Conservation (phyloP, 2,113 vertebrate species). For the Boleophthalmus pectinirostris region DNA sequence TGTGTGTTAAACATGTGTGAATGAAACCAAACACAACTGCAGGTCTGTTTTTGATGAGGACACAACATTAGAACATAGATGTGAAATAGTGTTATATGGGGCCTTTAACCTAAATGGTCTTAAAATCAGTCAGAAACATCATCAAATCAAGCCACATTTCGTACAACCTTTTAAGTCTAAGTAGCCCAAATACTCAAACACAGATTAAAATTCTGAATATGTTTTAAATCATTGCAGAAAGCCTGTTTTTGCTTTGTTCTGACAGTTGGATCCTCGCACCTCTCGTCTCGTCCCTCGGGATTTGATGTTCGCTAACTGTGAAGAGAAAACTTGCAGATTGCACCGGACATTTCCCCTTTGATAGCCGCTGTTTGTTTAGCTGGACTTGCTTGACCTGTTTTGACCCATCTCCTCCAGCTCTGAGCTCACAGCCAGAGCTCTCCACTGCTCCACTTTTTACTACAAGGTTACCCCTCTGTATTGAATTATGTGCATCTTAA, state of each 20-base stretch:
- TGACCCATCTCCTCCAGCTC: conserved; percentile 63
- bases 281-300: conserved; percentile 32
- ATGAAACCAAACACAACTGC: too few species aligned
- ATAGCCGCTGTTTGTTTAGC: conserved; percentile 73
- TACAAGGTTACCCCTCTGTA: not conserved
- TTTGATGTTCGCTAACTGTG: conserved; percentile 60
- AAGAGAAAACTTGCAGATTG: conserved; percentile 62
- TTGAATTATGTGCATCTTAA: not conserved
- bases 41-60: too few species aligned
- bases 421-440: conserved; percentile 46
- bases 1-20: too few species aligned
- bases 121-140: too few species aligned
- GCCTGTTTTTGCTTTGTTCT: conserved; percentile 9
- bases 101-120: too few species aligned
- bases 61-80: too few species aligned
- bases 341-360: conserved; percentile 75
- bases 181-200: too few species aligned
- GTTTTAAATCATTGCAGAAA: not conserved
- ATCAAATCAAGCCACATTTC: too few species aligned
- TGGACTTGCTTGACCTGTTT: conserved; percentile 65
- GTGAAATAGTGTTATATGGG: too few species aligned
- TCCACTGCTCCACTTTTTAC: conserved; percentile 32
- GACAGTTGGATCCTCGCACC: conserved; percentile 26
- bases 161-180: too few species aligned
- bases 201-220: not conserved